phyloP scores from a whole-genome alignment of 2,888 invertebrate genomes.

The Scrobipalpa atriplicella region DNA sequence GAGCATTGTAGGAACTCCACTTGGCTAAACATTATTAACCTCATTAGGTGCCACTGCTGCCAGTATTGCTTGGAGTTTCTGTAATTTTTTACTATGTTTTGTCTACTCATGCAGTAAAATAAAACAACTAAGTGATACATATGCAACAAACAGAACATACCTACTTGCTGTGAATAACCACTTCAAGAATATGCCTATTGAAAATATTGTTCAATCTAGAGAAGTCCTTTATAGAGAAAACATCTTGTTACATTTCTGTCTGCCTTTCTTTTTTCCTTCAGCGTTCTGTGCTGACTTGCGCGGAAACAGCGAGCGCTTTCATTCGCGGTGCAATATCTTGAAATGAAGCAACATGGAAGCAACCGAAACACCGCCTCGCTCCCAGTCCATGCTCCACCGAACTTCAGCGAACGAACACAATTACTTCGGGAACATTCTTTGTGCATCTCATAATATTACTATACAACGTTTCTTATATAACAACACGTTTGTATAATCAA shows the following conservation, averaged over 20 bases:
- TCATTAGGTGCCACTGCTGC: not conserved
- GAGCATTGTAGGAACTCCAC: not conserved
- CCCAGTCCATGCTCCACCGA: slow-evolving; percentile 36
- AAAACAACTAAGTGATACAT: not conserved
- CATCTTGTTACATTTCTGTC: not conserved
- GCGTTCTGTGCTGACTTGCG: slow-evolving; percentile 16
- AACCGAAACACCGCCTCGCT: slow-evolving; percentile 37
- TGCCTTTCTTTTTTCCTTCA: not conserved
- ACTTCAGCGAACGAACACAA: slow-evolving; percentile 51
- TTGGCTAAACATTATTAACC: not conserved
- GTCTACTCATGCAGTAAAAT: too few species aligned
- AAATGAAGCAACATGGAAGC: slow-evolving; percentile 47
- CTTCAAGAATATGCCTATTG: not conserved
- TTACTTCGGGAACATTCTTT: slow-evolving; percentile 31
- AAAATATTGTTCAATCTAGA: not conserved
- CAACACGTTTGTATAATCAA: not conserved
- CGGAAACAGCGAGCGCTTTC: slow-evolving; percentile 17
- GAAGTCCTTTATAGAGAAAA: not conserved
- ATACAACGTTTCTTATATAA: not conserved
- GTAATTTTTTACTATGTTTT: too few species aligned
- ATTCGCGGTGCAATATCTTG: slow-evolving; percentile 49
- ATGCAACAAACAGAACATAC: not conserved
- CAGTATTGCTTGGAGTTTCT: not conserved
- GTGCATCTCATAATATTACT: slow-evolving; percentile 10
- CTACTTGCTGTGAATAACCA: too few species aligned